phyloP scores from a whole-genome alignment of 92 coral and sea anemone species.

The Metridium senile region DNA sequence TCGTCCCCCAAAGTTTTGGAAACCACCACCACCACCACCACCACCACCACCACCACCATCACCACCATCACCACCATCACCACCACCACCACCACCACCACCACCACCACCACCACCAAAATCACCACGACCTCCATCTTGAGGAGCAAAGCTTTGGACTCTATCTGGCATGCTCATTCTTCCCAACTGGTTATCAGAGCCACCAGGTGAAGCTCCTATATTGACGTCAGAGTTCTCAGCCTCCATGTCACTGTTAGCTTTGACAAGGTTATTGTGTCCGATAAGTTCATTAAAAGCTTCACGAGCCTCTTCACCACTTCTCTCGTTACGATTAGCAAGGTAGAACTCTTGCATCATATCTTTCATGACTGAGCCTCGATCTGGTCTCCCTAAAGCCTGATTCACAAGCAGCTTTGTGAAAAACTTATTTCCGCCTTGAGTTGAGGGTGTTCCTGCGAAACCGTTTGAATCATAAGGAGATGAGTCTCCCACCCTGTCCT shows the following conservation, averaged over 20 bases:
- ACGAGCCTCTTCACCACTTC: conserved; percentile 64
- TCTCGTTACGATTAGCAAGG: conserved; percentile 67
- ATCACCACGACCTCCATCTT: background rate
- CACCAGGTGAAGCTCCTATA: conserved; percentile 8
- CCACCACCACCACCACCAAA: background rate
- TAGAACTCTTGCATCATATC: conserved; percentile 89
- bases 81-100: background rate
- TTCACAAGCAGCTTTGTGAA: conserved; percentile 60
- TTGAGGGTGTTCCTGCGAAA: conserved; percentile 45
- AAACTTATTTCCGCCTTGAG: conserved; percentile 31
- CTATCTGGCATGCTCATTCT: conserved; percentile 10
- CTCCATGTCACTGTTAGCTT: conserved; percentile 49
- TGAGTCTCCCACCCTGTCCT: conserved; percentile 44
- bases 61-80: background rate
- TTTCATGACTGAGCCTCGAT: conserved; percentile 72
- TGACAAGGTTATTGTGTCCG: conserved; percentile 65
- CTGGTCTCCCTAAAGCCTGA: conserved; percentile 79
- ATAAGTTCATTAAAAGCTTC: conserved; percentile 70
- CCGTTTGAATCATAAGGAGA: conserved; percentile 48
- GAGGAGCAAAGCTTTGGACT: background rate
- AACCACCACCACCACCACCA: conserved; percentile 4
- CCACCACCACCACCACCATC: background rate
- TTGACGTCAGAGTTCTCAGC: conserved; percentile 31
- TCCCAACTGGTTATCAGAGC: background rate
- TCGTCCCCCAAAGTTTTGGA: conserved; percentile 9